Evolutionary conservation across 2,797 vertebrate species (phyloP), one percentile per base, ranked within the genome.

Genomic region (Fistularia commersonii): DNA sequence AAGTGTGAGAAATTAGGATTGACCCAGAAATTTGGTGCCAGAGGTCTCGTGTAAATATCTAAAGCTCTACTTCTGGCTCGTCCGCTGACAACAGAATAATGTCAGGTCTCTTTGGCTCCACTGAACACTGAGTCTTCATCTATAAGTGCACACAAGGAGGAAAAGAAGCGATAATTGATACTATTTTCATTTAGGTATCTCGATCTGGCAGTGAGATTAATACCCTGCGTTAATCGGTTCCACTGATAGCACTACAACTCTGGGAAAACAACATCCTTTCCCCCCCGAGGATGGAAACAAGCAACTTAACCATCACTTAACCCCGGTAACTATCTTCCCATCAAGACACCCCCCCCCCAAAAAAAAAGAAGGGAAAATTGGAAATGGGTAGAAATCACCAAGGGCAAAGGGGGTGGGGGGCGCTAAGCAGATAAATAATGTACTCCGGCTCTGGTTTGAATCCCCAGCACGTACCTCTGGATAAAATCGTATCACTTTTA

Each of bases 351-450:
- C n/a, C n/a, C n/a, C n/a, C n/a, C 64, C 49, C 65, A 77, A 77
- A 66, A 51, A 60, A 75, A 82, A 86, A 77, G 65, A 77, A 76
- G 66, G 51, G 60, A 76, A 82, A 85, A 77, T 64, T 69, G 70
- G 67, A 77, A 66, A 64, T 53, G 58, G 65, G 53, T 74, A 74
- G 66, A 71, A 82, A 85, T 81, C 61, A 69, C 64, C 72, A 72
- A 82, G 85, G 79, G 72, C 76, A 77, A 67, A 56, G 41, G 59
- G 79, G 74, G 40, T 80, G 56, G 41, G 59, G 77, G 76, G 40
- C 69, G 69, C 38, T 53, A 40, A 61, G 64, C 57, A 61, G 80
- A 89, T 88, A 89, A 87, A 87, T 88, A 84, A 87, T 87, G 74
- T 77, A 84, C 79, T 74, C 45, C 0, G 67, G 60, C 14, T 0